Evolutionary conservation across 1,140 invertebrate genomes (phyloP), one percentile per base, ranked within the genome.

Genomic region (Pectinophora gossypiella): DNA sequence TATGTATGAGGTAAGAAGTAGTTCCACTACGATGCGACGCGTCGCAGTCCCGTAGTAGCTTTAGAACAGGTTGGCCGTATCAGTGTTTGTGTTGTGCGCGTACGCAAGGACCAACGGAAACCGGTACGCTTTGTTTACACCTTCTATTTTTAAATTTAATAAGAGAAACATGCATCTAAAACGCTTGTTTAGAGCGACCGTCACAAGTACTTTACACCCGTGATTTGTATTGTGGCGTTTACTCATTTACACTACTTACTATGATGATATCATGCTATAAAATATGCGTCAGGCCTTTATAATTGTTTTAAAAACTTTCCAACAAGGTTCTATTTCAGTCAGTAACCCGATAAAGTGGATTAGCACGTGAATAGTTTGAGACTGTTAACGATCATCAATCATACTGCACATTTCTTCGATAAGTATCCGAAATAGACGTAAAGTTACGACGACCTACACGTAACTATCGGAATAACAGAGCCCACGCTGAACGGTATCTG

Each of bases 91-190:
- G 22, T 45, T 44, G 44, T 56, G 13, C 21, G 32, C 38, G 53
- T 27, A 43, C 45, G 42, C 36, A 23, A 19, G 19, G 10, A 40
- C 19, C 10, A 3, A 36, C 12, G 16, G 47, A 56, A 59, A 65
- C 60, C 66, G 63, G 66, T 65, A 61, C 21, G 32, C 22, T 52
- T 50, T 54, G 53, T 56, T 15, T 51, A 47, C 40, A 44, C 52
- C 20, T 57, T 56, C 35, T 55, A 48, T 55, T 56, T 51, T 46
- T 54, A 46, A 38, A 49, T 36, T 40, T 10, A 13, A 21, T 42
- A 32, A 32, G 27, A 32, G 27, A 32, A 32, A 32, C n/a, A n/a
- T n/a, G n/a, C 27, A n/a, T 2, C 27, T 1, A 9, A 7, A n/a
- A 32, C 9, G 27, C 9, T 32, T 12, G 27, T 32, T 32, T 32